Evolutionary conservation across 2,113 vertebrate species (phyloP).

Genomic region (Bucco capensis): DNA sequence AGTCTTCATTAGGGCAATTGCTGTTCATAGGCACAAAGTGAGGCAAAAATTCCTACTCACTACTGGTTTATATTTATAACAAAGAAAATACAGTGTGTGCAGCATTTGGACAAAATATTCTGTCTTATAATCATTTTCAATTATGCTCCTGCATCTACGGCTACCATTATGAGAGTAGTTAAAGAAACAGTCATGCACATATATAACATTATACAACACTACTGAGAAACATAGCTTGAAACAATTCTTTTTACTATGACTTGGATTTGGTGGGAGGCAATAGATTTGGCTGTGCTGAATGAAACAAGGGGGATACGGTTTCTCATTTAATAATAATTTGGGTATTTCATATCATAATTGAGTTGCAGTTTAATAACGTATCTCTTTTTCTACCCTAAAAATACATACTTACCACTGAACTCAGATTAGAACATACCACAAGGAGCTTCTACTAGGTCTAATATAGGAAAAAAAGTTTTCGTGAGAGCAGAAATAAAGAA

Average conservation of each 20-base stretch:
- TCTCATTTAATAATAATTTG: not conserved
- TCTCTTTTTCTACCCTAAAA: not conserved
- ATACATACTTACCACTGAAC: rapidly evolving
- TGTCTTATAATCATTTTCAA: not conserved
- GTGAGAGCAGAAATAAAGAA: not conserved
- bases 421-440: not conserved
- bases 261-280: not conserved
- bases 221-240: not conserved
- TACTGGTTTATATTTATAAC: not conserved
- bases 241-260: not conserved
- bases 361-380: not conserved
- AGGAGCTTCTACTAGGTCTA: not conserved
- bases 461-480: not conserved
- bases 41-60: not conserved
- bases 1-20: not conserved
- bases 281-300: not conserved
- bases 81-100: not conserved
- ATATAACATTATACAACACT: rapidly evolving
- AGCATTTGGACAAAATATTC: not conserved
- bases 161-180: not conserved
- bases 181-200: not conserved
- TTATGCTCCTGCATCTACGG: not conserved
- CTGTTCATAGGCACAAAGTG: rapidly evolving
- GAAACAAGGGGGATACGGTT: not conserved
- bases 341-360: not conserved